Base-by-base conservation (phyloP, 2,797 vertebrate genomes). In the Cyprinella venusta region DNA sequence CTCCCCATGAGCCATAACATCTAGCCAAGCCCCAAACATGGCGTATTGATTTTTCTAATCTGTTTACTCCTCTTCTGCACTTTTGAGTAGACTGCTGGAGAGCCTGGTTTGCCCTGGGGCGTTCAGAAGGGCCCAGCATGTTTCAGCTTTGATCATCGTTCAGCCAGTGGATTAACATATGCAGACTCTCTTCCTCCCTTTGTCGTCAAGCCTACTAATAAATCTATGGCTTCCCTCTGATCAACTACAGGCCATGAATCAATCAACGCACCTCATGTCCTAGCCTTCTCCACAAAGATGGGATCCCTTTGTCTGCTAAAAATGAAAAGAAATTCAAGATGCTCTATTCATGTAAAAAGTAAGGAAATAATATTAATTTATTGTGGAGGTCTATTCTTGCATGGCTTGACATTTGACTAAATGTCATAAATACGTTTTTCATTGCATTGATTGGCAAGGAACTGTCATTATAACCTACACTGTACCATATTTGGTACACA, bases 61-160 rank as follows among this genome's bases (percentile, higher is more conserved):
- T 93, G 93, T 94, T 93, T 94, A 93, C 92, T 92, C 91, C 90
- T 92, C 86, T 90, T 89, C 89, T 90, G 90, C 91, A 85, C 92
- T 87, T 91, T 91, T 90, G 87, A 91, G 92, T 93, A 91, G 61
- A 91, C 92, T 92, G 90, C 81, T 59, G 90, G 91, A 92, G 92
- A 92, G 93, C 88, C 88, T 84, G 80, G 89, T 89, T 92, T 92
- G 95, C 94, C 96, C 94, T 89, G 89, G 94, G 96, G 96, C 96
- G 93, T 96, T 95, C 95, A 94, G 94, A 93, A 88, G 93, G 94
- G 93, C 95, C 94, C 90, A 92, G 92, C 94, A 93, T 96, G 93
- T 94, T 96, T 91, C 89, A 91, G 90, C 91, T 96, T 95, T 95
- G 96, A 97, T 96, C 95, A 94, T 91, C 93, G 93, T 94, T 92